Percentiles rank a stretch among this genome's conserved stretches.
Evolutionary conservation across 2,888 invertebrate genomes (phyloP).

Genomic region (Cyclophora albipunctata): DNA sequence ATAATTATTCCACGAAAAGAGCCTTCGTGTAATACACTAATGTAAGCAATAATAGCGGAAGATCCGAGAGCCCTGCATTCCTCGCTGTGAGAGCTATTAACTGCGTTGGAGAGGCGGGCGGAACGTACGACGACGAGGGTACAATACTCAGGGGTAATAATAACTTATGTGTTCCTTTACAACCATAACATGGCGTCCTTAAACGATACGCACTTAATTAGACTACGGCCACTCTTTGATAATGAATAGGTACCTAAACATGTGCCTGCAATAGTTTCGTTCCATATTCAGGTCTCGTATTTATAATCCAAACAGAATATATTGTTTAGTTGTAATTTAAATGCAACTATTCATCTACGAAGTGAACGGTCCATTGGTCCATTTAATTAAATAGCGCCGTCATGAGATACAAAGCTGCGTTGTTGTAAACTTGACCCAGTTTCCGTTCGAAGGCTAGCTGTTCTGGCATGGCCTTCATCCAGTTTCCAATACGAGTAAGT

Average conservation of each 20-base stretch:
- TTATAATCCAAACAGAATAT: conserved; percentile 4
- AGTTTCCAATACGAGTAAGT: conserved; percentile 32
- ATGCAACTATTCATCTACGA: conserved; percentile 11
- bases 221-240: conserved; percentile 6
- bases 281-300: not conserved
- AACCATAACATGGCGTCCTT: conserved; percentile 20
- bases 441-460: conserved; percentile 27
- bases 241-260: not conserved
- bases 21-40: conserved; percentile 6
- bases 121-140: conserved; percentile 25
- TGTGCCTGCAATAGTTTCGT: no score
- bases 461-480: conserved; percentile 34
- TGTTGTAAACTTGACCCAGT: conserved; percentile 40
- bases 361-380: conserved; percentile 4
- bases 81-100: conserved; percentile 36
- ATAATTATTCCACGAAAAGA: no score
- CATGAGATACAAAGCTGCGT: conserved; percentile 20
- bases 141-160: conserved; percentile 26
- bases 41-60: conserved; percentile 33
- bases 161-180: conserved; percentile 4
- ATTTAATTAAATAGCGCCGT: conserved; percentile 15
- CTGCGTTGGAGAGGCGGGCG: conserved; percentile 25
- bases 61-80: conserved; percentile 37
- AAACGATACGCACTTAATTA: conserved; percentile 25
- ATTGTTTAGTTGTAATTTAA: conserved; percentile 5